Evolutionary conservation across 2,888 invertebrate genomes (phyloP).

Genomic region (Agonum fuliginosum): DNA sequence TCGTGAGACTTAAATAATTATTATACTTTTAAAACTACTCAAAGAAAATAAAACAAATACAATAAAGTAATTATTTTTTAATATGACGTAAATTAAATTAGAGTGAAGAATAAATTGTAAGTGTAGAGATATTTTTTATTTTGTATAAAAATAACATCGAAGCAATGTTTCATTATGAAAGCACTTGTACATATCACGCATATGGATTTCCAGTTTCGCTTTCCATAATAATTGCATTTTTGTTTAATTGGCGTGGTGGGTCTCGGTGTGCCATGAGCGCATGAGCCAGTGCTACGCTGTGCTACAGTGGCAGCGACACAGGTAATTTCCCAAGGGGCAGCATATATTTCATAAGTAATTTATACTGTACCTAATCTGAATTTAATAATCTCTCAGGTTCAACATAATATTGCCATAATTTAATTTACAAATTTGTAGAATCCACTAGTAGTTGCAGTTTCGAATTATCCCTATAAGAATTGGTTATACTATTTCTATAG

Average conservation of each 20-base stretch:
- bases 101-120: conserved; percentile 40
- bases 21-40: conserved; percentile 1
- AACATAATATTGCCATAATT: no score
- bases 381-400: no score
- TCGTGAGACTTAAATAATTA: conserved; percentile 35
- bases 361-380: no score
- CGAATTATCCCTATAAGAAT: no score
- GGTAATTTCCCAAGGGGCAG: neutral
- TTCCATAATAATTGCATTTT: conserved; percentile 45
- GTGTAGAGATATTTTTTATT: conserved; percentile 9
- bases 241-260: conserved; percentile 45
- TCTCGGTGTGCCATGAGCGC: conserved; percentile 41
- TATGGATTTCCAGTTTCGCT: conserved; percentile 44
- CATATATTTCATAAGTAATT: neutral
- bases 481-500: no score
- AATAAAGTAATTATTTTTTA: conserved; percentile 44
- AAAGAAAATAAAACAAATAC: conserved; percentile 38
- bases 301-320: neutral
- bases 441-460: no score
- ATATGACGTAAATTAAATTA: conserved; percentile 42
- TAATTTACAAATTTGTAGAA: no score
- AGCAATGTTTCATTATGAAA: conserved; percentile 39
- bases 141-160: conserved; percentile 24
- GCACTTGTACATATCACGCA: conserved; percentile 42
- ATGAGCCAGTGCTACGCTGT: conserved; percentile 21